Evolutionary conservation across 30 jellyfish, hydroid and myxozoan species (phyloP).

Genomic region (Pelagia noctiluca): DNA sequence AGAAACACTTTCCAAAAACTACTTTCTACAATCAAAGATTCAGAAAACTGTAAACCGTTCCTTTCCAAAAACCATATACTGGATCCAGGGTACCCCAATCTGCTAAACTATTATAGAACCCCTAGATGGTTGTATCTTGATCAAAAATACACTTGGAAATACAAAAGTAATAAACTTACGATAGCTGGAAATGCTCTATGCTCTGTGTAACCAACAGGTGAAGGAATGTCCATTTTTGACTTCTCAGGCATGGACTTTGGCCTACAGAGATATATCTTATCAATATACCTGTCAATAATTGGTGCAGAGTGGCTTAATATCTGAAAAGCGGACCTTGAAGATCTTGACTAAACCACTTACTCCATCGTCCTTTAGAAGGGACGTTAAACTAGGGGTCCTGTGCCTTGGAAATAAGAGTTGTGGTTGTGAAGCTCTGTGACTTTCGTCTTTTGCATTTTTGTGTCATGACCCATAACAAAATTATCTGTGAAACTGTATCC

Average conservation of each 20-base stretch:
- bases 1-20: background rate
- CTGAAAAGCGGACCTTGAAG: too few species aligned
- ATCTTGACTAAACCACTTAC: too few species aligned
- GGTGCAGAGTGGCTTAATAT: constrained; percentile 19
- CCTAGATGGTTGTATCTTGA: background rate
- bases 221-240: constrained; percentile 57
- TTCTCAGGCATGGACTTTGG: constrained; percentile 63
- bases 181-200: constrained; percentile 53
- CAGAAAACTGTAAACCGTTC: background rate
- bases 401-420: too few species aligned
- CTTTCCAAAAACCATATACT: background rate
- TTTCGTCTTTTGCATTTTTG: too few species aligned
- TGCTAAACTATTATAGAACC: too few species aligned
- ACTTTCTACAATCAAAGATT: background rate
- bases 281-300: constrained; percentile 10
- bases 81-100: too few species aligned
- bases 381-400: too few species aligned
- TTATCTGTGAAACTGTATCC: too few species aligned
- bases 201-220: constrained; percentile 91
- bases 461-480: too few species aligned
- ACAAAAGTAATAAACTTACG: constrained; percentile 17
- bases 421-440: too few species aligned
- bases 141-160: background rate
- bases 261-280: constrained; percentile 24
- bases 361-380: too few species aligned